Conservation (phyloP, 2,888 invertebrate species). For the Theodoxus fluviatilis region DNA sequence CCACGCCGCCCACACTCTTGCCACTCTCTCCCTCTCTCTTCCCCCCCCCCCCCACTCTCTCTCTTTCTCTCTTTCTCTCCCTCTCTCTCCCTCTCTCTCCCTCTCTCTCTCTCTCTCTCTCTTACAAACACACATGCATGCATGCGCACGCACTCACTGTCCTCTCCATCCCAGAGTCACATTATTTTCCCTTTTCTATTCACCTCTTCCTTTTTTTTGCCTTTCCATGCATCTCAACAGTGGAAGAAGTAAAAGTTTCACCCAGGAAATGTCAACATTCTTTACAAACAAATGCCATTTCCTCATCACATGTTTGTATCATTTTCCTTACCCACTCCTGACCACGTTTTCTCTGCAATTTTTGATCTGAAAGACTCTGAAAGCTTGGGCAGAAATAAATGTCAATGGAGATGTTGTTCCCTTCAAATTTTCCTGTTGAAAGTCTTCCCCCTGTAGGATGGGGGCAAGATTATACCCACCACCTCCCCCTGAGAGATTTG, state of each 20-base stretch:
- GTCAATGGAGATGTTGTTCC: too few species aligned
- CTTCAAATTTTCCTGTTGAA: too few species aligned
- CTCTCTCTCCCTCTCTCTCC: neutral
- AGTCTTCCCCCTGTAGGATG: too few species aligned
- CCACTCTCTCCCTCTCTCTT: neutral
- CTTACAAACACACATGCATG: too few species aligned
- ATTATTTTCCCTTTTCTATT: neutral
- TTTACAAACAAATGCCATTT: neutral
- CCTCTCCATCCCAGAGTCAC: neutral
- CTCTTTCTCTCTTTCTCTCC: neutral
- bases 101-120: constrained; percentile 1
- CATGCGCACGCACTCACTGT: neutral
- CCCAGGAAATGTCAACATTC: neutral
- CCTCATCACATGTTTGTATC: too few species aligned
- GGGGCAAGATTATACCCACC: too few species aligned
- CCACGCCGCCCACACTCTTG: neutral
- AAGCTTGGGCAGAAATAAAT: too few species aligned
- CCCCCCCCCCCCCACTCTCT: neutral
- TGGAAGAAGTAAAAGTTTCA: too few species aligned
- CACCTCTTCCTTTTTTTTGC: neutral
- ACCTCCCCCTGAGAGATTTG: too few species aligned
- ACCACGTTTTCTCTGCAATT: too few species aligned
- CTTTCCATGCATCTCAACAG: neutral
- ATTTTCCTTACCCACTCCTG: too few species aligned
- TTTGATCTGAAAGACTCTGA: too few species aligned